These are phyloP conservation scores for Zaprionus camerounensis DNA, from an alignment of 1,140 invertebrate genomes.

Conservation along the genomic window DNA sequence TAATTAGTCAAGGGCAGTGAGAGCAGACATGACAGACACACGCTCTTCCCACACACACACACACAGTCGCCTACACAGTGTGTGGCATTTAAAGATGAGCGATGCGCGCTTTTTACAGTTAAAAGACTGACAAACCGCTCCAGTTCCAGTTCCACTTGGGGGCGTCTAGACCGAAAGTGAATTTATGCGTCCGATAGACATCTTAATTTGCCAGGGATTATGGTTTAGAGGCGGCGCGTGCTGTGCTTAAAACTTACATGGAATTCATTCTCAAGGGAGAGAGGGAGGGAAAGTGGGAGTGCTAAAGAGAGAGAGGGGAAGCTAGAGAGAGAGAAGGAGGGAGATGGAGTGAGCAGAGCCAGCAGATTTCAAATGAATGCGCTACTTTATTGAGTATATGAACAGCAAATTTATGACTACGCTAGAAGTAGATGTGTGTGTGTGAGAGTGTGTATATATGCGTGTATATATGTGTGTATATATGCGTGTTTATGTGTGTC, in stretches of 20 bases:
- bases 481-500: neutral
- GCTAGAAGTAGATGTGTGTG: neutral
- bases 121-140: neutral
- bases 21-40: neutral
- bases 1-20: slow-evolving; percentile 58
- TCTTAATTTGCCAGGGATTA: slow-evolving; percentile 75
- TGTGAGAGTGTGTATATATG: neutral
- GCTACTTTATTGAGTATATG: slow-evolving; percentile 59
- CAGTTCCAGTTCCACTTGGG: slow-evolving; percentile 5
- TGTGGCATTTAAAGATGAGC: slow-evolving; percentile 31
- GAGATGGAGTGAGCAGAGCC: neutral
- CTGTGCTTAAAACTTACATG: slow-evolving; percentile 37
- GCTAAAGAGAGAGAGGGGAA: neutral
- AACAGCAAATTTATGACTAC: slow-evolving; percentile 33
- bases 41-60: neutral
- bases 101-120: slow-evolving; percentile 37
- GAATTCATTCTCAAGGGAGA: slow-evolving; percentile 45
- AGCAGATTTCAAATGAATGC: slow-evolving; percentile 17
- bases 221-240: slow-evolving; percentile 49
- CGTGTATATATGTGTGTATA: slow-evolving; percentile 2
- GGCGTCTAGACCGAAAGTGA: slow-evolving; percentile 64
- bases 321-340: neutral
- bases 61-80: neutral
- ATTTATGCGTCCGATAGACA: slow-evolving; percentile 63
- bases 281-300: neutral